Base-by-base conservation (phyloP, 2,888 invertebrate genomes). In the Scaptomyza reducta region DNA sequence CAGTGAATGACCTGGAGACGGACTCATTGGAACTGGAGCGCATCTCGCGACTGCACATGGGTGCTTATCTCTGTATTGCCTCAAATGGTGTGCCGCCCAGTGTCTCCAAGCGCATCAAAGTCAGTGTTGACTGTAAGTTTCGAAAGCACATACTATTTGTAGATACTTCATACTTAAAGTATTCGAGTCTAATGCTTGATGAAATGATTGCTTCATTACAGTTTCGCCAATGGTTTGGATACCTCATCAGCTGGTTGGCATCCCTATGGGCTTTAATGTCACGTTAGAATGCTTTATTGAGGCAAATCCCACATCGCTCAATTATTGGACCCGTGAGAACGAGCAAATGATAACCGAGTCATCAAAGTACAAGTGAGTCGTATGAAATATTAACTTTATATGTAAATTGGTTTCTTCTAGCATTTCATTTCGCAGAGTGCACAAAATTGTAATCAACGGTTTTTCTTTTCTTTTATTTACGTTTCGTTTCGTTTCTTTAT, bases 171-270 rank as follows among this genome's bases (percentile, higher is more conserved):
- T 33, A 27, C 1, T 10, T 16, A 18, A 5, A 11, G 13, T 14
- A 11, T 35, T 13, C 9, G 31, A 33, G 6, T 38, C 29, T 13
- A 45, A 38, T 22, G 11, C 14, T 18, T 10, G 1, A 25, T 10
- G 1, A 25, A 11, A 9, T 66, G 10, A 29, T n/a, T 40, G 16
- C 40, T n/a, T 10, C 6, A 41, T 61, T 63, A 6, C 93, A 97
- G 97, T 97, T 93, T 96, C 97, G 1, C 97, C 97, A 9, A 97
- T 97, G 96, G 93, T 97, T 61, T 96, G 95, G 95, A 97, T 97
- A 88, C 97, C 97, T 6, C 96, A 97, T 92, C 97, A 97, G 91
- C 93, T 97, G 74, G 97, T 97, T 38, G 97, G 97, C 29, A 96
- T 96, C 14, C 96, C 97, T 1, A 93, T 96, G 63, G 95, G 95